Base-by-base conservation (phyloP, 2,888 invertebrate genomes). In the Hydrotaea cyrtoneurina region DNA sequence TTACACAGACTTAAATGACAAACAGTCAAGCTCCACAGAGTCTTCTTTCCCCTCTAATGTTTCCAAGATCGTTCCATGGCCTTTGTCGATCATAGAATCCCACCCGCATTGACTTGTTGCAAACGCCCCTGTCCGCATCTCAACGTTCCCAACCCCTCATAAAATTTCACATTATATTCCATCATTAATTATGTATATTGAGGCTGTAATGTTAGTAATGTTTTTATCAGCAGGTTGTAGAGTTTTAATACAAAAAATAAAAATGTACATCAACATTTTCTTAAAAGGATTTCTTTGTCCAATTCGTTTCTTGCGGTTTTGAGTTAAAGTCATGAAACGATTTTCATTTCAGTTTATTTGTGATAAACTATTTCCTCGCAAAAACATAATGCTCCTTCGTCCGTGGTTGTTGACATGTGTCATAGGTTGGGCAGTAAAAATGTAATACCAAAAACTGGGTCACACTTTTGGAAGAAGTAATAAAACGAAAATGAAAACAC, bases 371-470 rank as follows among this genome's bases (percentile, higher is more conserved):
- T 43, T 7, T 50, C n/a, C 15, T n/a, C 15, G 5, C 15, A n/a
- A 15, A n/a, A 15, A 66, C 66, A 66, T 36, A 21, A 62, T 31
- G 55, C 23, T 8, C 43, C 69, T 36, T 76, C 31, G 72, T 46
- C 76, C 55, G 62, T 71, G 62, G n/a, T 69, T 69, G 43, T 43
- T 11, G 43, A 69, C 46, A 69, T 69, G 69, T 69, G 46, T 69
- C 69, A 69, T 69, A 43, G 46, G 69, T 46, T 43, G 0, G 69
- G 69, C 46, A 43, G 23, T 69, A 69, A 69, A 69, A 69, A 69
- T 46, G 21, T 11, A 46, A 5, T 46, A 26, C 59, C 23, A 23
- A 69, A 66, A 69, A 69, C 69, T 69, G 46, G 69, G 69, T 69
- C 69, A 69, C 69, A 69, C 21, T 46, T 69, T 64, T 13, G 46